Evolutionary conservation across 2,888 invertebrate genomes (phyloP), one percentile per base, ranked within the genome.

Genomic region (Balanococcus diminutus): DNA sequence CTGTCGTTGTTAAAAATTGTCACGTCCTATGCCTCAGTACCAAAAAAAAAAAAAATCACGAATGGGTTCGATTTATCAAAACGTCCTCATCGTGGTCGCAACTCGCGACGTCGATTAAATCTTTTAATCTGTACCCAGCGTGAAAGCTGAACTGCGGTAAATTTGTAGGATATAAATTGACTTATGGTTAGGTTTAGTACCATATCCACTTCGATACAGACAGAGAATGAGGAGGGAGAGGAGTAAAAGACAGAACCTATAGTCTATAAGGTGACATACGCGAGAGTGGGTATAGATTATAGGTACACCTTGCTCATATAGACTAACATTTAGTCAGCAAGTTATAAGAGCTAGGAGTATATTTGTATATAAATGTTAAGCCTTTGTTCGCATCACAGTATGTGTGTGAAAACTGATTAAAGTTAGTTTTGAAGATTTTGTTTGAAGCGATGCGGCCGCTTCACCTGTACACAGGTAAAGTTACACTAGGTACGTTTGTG

Each of bases 351-450:
- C 36, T 36, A 56, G 56, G 56, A 56, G 56, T 56, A 56, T 82
- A 61, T 83, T 32, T 56, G 36, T 84, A 39, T 61, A 67, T 84
- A 61, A 67, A 39, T 67, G 28, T 84, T 84, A 67, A 67, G 61
- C 36, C 67, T 67, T 84, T 56, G 56, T 84, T 84, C 32, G 36
- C 32, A 56, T 84, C 84, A 84, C 84, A 84, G 84, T 84, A 67
- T 84, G 84, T 67, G 84, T 61, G 67, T 84, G 84, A 84, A 84
- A 84, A 84, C 67, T 84, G 84, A 84, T 84, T 84, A 84, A 84
- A 84, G 84, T 67, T 67, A 84, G 84, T 84, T 84, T 84, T 84
- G 84, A 84, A 84, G 84, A 84, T 84, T n/a, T 84, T 61, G 84
- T 84, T 84, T 84, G 84, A 84, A 67, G 84, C 67, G 19, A 32